These are phyloP conservation scores for Dryas iulia DNA, from an alignment of 1,140 invertebrate genomes.

Conservation along the genomic window DNA sequence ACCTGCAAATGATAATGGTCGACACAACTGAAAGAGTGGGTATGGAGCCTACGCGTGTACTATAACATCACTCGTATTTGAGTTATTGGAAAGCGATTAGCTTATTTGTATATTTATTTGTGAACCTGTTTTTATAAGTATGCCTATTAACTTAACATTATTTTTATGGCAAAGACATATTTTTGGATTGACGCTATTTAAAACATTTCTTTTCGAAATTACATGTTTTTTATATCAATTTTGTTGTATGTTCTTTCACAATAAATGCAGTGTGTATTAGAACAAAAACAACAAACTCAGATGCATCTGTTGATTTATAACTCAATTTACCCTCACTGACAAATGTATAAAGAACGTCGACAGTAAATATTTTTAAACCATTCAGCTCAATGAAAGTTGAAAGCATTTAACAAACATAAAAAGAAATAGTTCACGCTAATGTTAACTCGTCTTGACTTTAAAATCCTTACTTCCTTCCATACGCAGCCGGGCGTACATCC, in stretches of 20 bases:
- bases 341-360: neutral
- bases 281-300: neutral
- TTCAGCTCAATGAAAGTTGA: neutral
- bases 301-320: neutral
- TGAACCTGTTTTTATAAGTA: too few relatives aligned
- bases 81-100: constrained; percentile 46
- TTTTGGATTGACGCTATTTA: too few relatives aligned
- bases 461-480: constrained; percentile 49
- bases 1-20: constrained; percentile 62
- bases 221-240: too few relatives aligned
- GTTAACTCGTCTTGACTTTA: constrained; percentile 39
- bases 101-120: neutral
- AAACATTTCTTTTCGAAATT: too few relatives aligned
- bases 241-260: too few relatives aligned
- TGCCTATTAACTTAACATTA: too few relatives aligned
- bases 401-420: constrained; percentile 1
- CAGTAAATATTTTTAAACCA: neutral
- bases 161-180: too few relatives aligned
- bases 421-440: constrained; percentile 31
- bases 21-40: constrained; percentile 46
- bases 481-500: constrained; percentile 59
- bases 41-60: constrained; percentile 43
- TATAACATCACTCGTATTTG: constrained; percentile 37
- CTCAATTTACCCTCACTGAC: neutral
- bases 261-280: too few relatives aligned